Percentiles rank a stretch among this genome's conserved stretches.
Conservation (phyloP, 2,888 invertebrate genomes). For the Polietes domitor region DNA sequence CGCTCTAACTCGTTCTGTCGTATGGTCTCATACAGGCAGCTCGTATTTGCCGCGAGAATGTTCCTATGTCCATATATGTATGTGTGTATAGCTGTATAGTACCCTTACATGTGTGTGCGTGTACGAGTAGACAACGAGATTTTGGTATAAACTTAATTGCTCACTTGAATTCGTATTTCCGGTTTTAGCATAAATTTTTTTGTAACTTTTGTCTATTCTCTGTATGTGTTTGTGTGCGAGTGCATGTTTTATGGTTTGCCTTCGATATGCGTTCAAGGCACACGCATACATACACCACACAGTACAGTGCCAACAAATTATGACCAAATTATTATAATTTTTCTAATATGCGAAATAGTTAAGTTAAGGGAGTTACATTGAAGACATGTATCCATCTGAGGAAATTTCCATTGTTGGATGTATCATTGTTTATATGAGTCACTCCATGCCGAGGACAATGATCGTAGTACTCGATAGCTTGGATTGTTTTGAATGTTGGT, state of each 20-base stretch:
- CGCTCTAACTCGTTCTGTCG: not conserved
- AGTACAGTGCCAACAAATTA: too few species aligned
- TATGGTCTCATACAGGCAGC: too few species aligned
- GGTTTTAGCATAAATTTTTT: slow-evolving; percentile 48
- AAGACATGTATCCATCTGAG: too few species aligned
- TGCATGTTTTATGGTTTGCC: not conserved
- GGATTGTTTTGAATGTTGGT: too few species aligned
- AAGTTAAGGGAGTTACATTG: too few species aligned
- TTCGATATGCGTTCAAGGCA: slow-evolving; percentile 2
- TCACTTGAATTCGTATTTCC: slow-evolving; percentile 57
- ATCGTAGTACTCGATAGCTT: too few species aligned
- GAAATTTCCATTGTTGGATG: too few species aligned
- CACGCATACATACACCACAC: not conserved
- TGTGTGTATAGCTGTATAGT: not conserved
- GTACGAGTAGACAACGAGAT: slow-evolving; percentile 4
- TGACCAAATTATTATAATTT: too few species aligned
- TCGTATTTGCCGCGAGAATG: not conserved
- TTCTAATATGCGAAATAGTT: too few species aligned
- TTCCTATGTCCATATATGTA: not conserved
- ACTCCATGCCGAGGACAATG: too few species aligned
- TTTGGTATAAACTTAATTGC: slow-evolving; percentile 57
- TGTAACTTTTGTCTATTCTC: not conserved
- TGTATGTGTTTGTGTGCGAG: slow-evolving; percentile 1
- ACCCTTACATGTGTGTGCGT: not conserved
- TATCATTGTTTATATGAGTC: too few species aligned